Evolutionary conservation across 2,113 vertebrate genomes (phyloP).

Genomic region (Scolopax mira): DNA sequence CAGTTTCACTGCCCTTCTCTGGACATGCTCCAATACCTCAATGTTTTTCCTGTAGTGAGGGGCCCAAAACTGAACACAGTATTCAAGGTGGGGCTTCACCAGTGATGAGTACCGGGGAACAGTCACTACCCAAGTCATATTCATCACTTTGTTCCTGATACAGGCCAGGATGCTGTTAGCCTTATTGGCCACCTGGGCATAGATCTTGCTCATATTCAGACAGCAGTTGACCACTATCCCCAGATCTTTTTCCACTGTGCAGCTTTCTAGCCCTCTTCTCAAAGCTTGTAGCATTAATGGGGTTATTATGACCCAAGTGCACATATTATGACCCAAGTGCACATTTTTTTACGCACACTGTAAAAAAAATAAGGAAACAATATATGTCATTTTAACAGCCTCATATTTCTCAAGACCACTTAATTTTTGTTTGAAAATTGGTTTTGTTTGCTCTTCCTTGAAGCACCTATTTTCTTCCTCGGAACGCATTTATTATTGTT

Average conservation of each 20-base stretch:
- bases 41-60: neutral
- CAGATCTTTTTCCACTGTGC: neutral
- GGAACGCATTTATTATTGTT: neutral
- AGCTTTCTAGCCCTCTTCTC: neutral
- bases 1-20: neutral
- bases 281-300: neutral
- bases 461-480: neutral
- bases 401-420: neutral
- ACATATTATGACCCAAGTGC: neutral
- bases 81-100: neutral
- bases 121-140: neutral
- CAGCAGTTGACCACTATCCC: too few relatives aligned
- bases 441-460: neutral
- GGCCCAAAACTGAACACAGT: neutral
- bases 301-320: neutral
- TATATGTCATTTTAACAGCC: neutral
- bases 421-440: neutral
- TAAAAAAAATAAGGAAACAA: neutral
- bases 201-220: neutral
- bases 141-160: neutral
- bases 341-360: too few relatives aligned
- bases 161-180: neutral
- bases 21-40: neutral
- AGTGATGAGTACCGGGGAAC: neutral
- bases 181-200: neutral